Evolutionary conservation across 2,888 invertebrate species (phyloP), one percentile per base, ranked within the genome.

Genomic region (Nomada lathburiana): DNA sequence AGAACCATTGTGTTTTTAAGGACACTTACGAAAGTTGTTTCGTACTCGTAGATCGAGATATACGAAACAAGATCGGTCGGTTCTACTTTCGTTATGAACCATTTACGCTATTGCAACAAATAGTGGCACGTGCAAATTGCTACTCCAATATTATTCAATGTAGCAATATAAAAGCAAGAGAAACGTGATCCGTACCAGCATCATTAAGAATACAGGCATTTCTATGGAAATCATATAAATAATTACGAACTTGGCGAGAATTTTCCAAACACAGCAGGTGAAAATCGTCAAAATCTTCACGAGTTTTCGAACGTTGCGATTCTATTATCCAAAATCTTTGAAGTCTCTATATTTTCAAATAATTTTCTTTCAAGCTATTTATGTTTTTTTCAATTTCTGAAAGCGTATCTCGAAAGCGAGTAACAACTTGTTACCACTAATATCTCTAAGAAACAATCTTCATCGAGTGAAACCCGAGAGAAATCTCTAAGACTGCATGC

Each of bases 11-110:
- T 10, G 18, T 42, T 44, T 63, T 26, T 68, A 44, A n/a, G 36
- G 18, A 36, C 53, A 71, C 52, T 69, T 69, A 53, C 55, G 50
- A 16, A 44, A 83, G n/a, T 63, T 13, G 10, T 29, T 68, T 36
- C 53, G n/a, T 44, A 26, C 26, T 59, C 50, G 50, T 29, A 57
- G 11, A 20, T 20, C 13, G 57, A 64, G 52, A 55, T 10, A 60
- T 68, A 53, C 50, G 42, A 73, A 62, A 18, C 72, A 84, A 83
- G 75, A 55, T 76, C 75, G 80, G 76, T 72, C 2, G 29, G 53
- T 44, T 13, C 29, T 44, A 69, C 23, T 75, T 44, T 29, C 47
- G 44, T 73, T 47, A 47, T 36, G 29, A 47, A 36, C 47, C 57
- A 67, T 74, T 67, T 67, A 59, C 67, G 50, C 13, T 26, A 44